Base-by-base conservation (phyloP, 2,888 invertebrate species). In the Sylvicola fuscatus region DNA sequence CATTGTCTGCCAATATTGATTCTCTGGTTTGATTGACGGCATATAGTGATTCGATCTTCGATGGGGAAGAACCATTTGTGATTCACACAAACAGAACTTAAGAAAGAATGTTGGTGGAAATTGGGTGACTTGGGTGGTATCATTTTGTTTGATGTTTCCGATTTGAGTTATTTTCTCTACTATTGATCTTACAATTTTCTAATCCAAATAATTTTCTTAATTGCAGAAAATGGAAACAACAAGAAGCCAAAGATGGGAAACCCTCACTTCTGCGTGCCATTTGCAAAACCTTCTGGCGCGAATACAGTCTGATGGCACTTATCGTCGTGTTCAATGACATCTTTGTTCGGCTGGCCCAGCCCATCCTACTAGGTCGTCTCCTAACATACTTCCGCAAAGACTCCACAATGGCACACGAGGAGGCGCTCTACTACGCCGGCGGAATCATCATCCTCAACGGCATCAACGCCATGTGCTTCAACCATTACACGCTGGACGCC, bases 401-500 rank as follows among this genome's bases (percentile, higher is more conserved):
- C 40, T 50, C 58, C 1, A 47, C 50, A 0, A 56, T 61, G 50
- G 42, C 45, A 1, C 49, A 45, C 31, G 49, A 62, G 26, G 61
- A 69, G 1, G 75, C 75, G 0, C 53, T 70, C 11, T 62, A 65
- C 43, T 73, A 68, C 47, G 66, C 67, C 2, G 60, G 57, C 3
- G 58, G 54, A 14, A 50, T 65, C 28, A 57, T 63, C 3, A 47
- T 51, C 2, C 8, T 44, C 8, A 58, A 54, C 38, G 52, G 51
- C 2, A 35, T 51, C 2, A 60, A 54, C 42, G 63, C 61, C 6
- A 41, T 69, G 16, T 46, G 60, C 2, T 56, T 63, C 34, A 69
- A 77, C 51, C 77, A 78, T 33, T 69, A 70, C 42, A 66, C 74
- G 49, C 70, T 75, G 60, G 65, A 62, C 4, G 72, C 69, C n/a